Conservation (phyloP, 2,797 vertebrate species). For the Astyanax mexicanus region DNA sequence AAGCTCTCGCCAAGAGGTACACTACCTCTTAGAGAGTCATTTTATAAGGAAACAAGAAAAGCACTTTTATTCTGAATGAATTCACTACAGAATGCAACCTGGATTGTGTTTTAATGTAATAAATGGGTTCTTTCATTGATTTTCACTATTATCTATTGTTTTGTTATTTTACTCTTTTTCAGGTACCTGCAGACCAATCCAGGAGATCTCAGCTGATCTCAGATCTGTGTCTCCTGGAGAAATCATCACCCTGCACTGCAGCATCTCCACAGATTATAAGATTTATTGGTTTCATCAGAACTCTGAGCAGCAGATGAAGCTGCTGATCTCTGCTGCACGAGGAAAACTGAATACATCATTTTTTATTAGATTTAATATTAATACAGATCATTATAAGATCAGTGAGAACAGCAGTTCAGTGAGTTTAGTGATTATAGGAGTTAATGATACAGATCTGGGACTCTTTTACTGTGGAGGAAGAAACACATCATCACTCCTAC, state of each 20-base stretch:
- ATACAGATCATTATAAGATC: background rate
- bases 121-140: no score
- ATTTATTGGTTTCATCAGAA: conserved; percentile 31
- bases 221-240: conserved; percentile 9
- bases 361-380: background rate
- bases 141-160: no score
- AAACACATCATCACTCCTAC: background rate
- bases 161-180: no score
- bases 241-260: conserved; percentile 17
- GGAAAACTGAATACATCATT: background rate
- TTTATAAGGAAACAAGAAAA: no score
- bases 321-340: conserved; percentile 7
- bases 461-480: conserved; percentile 15
- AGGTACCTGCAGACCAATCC: background rate
- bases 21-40: no score
- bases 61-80: no score
- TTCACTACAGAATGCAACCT: no score
- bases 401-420: background rate
- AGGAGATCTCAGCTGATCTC: background rate
- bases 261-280: background rate
- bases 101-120: no score
- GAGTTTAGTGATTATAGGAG: conserved; percentile 8
- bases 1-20: no score
- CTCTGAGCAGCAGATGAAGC: conserved; percentile 14
- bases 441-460: conserved; percentile 20